phyloP scores from a whole-genome alignment of 1,140 invertebrate species.

The Belonocnema kinseyi region DNA sequence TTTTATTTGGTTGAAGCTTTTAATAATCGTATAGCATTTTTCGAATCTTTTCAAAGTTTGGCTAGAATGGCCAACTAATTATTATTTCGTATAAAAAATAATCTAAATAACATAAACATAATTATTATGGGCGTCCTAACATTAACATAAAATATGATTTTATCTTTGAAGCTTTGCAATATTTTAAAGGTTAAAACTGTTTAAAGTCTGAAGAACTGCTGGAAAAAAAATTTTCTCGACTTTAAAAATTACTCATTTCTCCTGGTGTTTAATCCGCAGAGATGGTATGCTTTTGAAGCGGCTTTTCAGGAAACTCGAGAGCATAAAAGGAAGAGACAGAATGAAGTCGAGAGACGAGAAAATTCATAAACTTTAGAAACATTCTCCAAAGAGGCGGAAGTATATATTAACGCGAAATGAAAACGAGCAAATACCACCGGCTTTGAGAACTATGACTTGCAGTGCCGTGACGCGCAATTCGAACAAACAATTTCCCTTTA shows the following conservation, averaged over 20 bases:
- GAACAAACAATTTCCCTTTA: constrained; percentile 66
- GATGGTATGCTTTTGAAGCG: constrained; percentile 20
- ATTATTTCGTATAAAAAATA: neutral
- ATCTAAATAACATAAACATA: neutral
- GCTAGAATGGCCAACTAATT: neutral
- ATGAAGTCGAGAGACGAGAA: constrained; percentile 50
- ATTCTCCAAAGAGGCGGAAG: constrained; percentile 39
- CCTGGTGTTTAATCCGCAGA: constrained; percentile 1
- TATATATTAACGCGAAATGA: constrained; percentile 57
- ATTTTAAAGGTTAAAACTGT: neutral
- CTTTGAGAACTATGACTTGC: constrained; percentile 69
- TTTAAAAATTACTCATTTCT: constrained; percentile 13
- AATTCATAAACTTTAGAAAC: constrained; percentile 65
- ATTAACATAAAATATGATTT: too few relatives aligned
- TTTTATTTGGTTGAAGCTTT: constrained; percentile 71
- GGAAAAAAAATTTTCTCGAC: neutral
- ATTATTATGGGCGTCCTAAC: too few relatives aligned
- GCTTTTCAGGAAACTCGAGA: constrained; percentile 30
- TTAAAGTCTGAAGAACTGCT: neutral
- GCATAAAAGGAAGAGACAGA: constrained; percentile 49
- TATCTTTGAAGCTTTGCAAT: neutral
- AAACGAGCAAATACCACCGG: constrained; percentile 52
- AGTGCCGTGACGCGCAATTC: constrained; percentile 53
- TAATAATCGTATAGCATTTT: constrained; percentile 36
- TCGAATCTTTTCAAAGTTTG: neutral